phyloP scores from a whole-genome alignment of 2,113 vertebrate species.

The Podilymbus podiceps region DNA sequence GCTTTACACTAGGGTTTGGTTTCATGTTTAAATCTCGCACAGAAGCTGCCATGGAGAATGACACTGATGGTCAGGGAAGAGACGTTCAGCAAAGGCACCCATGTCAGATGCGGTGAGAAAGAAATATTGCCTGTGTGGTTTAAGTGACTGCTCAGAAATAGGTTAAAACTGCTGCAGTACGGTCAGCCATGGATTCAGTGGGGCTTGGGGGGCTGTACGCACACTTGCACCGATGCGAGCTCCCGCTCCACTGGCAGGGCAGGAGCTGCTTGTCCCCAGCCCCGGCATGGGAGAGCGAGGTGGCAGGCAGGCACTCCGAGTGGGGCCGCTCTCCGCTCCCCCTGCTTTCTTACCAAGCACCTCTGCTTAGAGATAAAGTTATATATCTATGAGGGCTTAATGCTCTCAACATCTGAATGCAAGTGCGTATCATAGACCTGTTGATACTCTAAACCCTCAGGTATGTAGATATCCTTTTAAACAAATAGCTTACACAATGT shows the following conservation, averaged over 20 bases:
- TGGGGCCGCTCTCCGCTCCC: fast-evolving
- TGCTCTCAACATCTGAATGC: neutral
- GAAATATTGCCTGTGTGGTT: neutral
- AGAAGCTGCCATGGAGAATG: slow-evolving; percentile 14
- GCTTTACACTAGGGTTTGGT: slow-evolving; percentile 25
- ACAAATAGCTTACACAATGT: neutral
- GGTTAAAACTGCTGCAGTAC: neutral
- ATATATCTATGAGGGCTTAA: neutral
- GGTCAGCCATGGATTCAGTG: fast-evolving
- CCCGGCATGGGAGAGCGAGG: fast-evolving
- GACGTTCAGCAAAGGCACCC: neutral
- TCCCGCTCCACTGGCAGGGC: neutral
- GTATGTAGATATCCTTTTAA: neutral
- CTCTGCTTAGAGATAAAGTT: slow-evolving; percentile 10
- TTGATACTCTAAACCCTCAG: neutral
- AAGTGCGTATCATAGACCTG: neutral
- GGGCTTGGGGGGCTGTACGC: neutral
- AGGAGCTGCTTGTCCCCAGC: neutral
- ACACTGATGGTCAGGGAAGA: neutral
- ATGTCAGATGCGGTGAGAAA: neutral
- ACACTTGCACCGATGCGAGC: too few species aligned
- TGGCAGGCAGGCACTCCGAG: neutral
- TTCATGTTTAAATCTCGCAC: neutral
- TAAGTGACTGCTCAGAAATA: neutral
- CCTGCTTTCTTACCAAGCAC: slow-evolving; percentile 1